Base-by-base conservation (phyloP, 2,888 invertebrate species). In the Tryphoninae sp. region DNA sequence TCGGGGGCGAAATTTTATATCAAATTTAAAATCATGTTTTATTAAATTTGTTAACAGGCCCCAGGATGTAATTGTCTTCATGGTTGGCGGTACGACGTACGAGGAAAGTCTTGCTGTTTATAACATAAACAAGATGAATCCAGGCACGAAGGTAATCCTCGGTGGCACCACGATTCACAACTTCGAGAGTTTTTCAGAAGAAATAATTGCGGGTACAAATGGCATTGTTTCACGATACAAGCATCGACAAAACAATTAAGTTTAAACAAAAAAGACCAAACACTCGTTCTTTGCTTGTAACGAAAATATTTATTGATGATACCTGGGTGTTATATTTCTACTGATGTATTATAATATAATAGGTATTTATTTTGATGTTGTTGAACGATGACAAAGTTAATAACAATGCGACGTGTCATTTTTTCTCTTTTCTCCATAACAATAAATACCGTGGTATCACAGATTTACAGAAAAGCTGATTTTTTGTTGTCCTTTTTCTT, bases 121-220 rank as follows among this genome's bases (percentile, higher is more conserved):
- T 91, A 95, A 93, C 84, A 86, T 99, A 75, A 97, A 97, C 90
- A 94, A 94, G 88, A 95, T 94, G 67, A 95, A 96, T 90, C 95
- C 96, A 0, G 95, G 95, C 1, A 94, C 95, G 49, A 95, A 95
- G 86, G 94, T 98, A 19, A 94, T 98, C 76, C 92, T 99, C 0
- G 99, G 99, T 8, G 98, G 98, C n/a, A 98, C 98, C 0, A 95
- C 95, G 0, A 94, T 99, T 61, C 98, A 98, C 90, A 99, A 98
- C 91, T 96, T 97, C 0, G 92, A 94, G 19, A 96, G 95, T 81
- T 98, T 97, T 91, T 92, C 96, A 23, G 95, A 95, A 78, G 97
- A 97, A 92, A 94, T 97, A 0, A 93, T 95, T 78, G 90, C 93
- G 1, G 95, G 96, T 0, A 95, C 95, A 87, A 94, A 93, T 78